Conservation (phyloP, 1,140 invertebrate genomes). For the Plectus sambesii region DNA sequence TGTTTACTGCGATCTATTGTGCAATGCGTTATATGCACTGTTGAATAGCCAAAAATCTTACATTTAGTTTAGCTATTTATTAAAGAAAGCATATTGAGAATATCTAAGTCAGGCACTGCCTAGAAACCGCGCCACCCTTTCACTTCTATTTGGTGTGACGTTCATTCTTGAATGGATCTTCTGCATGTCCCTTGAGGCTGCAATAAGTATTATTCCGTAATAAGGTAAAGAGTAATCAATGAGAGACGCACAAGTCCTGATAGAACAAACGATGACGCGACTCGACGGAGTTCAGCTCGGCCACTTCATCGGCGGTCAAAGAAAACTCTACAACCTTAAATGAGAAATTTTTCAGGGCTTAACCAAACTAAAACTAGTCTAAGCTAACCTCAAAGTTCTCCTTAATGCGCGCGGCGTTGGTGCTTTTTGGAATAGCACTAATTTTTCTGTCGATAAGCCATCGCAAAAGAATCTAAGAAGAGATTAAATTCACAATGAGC, state of each 20-base stretch:
- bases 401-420: slow-evolving; percentile 42
- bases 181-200: slow-evolving; percentile 24
- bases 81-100: no score
- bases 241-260: no score
- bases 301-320: slow-evolving; percentile 26
- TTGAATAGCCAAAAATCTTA: no score
- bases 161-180: slow-evolving; percentile 24
- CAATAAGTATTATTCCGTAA: no score
- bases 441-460: slow-evolving; percentile 45
- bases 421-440: slow-evolving; percentile 47
- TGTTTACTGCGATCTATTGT: no score
- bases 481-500: slow-evolving; percentile 11
- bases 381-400: slow-evolving; percentile 45
- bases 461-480: slow-evolving; percentile 32
- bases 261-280: slow-evolving; percentile 21
- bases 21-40: no score
- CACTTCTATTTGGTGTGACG: slow-evolving; percentile 16
- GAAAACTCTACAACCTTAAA: slow-evolving; percentile 31
- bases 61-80: no score
- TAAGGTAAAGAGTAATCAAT: no score
- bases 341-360: no score
- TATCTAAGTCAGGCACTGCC: no score
- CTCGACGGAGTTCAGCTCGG: slow-evolving; percentile 15
- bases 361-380: no score
- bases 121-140: no score